Evolutionary conservation across 2,797 vertebrate species (phyloP), one percentile per base, ranked within the genome.

Genomic region (Enteromius paludinosus): DNA sequence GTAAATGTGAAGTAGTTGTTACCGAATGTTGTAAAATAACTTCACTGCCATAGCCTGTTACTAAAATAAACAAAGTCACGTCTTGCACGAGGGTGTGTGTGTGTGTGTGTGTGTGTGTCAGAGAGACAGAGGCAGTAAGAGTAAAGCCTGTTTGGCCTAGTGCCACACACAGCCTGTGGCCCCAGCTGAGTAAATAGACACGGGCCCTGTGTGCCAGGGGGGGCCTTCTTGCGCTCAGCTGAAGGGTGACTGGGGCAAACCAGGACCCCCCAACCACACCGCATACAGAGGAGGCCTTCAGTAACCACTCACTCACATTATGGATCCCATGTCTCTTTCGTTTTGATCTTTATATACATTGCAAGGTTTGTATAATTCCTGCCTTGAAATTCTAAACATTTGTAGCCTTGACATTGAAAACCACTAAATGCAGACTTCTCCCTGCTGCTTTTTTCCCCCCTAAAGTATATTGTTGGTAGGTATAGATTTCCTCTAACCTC

Each of bases 161-260:
- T 82, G 87, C 87, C 86, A 87, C 87, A 84, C 86, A 87, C 87
- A 87, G 86, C 47, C 85, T 47, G 69, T 88, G 88, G 86, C 90
- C 89, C 92, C 95, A 95, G 95, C 95, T 95, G 93, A 95, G 90
- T 91, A 95, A 95, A 95, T 93, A 95, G 91, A 88, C 86, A 89
- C 84, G 85, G 86, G 88, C 89, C 90, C 89, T 83, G 87, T 82
- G 87, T 90, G 87, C 90, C 81, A 81, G 90, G 86, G 85, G 59
- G 88, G 92, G 90, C 89, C 90, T 81, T 41, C 87, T 90, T 86
- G 86, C 87, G 88, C 87, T 86, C 82, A 87, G 86, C 87, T 69
- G 87, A 85, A 75, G 74, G 89, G 90, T 91, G 90, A 92, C 91
- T 89, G 86, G 87, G 86, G 88, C 87, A 82, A 52, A 85, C 88